phyloP scores from a whole-genome alignment of 1,140 invertebrate species.

The Brachionus asplanchnoidis region DNA sequence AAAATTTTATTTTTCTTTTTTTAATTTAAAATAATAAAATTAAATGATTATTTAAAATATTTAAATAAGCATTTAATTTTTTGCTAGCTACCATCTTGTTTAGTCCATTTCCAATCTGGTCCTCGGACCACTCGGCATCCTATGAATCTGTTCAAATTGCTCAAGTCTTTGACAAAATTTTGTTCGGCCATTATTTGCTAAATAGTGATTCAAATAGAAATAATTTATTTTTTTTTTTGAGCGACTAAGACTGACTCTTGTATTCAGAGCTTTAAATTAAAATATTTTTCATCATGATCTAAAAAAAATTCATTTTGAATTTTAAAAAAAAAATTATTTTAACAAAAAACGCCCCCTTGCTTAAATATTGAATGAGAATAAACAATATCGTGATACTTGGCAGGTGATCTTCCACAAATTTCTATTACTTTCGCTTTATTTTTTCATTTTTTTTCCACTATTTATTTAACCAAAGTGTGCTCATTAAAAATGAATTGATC shows the following conservation, averaged over 20 bases:
- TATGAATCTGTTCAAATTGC: neutral
- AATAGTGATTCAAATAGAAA: neutral
- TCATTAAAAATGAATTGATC: neutral
- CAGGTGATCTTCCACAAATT: neutral
- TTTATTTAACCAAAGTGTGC: neutral
- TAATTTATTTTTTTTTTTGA: neutral
- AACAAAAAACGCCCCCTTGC: neutral
- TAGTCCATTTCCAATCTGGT: slow-evolving; percentile 97
- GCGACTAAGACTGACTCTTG: neutral
- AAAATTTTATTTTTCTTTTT: neutral
- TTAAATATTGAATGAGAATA: neutral
- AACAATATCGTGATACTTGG: neutral
- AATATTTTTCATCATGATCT: neutral
- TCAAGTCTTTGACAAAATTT: neutral
- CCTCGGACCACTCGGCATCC: slow-evolving; percentile 87
- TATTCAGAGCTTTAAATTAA: neutral
- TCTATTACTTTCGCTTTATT: neutral
- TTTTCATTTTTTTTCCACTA: neutral
- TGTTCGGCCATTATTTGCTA: neutral
- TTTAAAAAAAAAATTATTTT: neutral
- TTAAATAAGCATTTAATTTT: neutral
- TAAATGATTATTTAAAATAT: too few species aligned
- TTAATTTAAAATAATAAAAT: neutral
- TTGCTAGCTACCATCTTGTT: slow-evolving; percentile 76
- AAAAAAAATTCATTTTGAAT: neutral